These are phyloP conservation scores for Trichoplusia ni DNA, from an alignment of 1,140 invertebrate genomes.

Conservation along the genomic window DNA sequence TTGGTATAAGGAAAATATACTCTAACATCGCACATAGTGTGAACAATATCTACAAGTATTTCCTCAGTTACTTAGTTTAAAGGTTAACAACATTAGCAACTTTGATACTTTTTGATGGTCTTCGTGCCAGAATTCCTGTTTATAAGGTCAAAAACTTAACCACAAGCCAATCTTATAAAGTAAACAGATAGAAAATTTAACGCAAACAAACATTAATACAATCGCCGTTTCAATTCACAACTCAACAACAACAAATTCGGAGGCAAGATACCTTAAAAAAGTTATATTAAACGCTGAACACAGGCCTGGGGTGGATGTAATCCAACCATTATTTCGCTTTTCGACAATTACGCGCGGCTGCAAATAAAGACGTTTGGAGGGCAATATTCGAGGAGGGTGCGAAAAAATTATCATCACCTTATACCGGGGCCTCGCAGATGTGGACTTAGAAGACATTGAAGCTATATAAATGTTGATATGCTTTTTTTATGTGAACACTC, in stretches of 20 bases:
- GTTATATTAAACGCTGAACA: conserved; percentile 21
- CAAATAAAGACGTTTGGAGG: conserved; percentile 53
- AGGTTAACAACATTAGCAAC: too few species aligned
- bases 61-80: too few species aligned
- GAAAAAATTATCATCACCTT: conserved; percentile 70
- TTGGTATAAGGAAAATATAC: too few species aligned
- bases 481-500: too few species aligned
- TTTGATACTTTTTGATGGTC: too few species aligned
- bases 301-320: conserved; percentile 29
- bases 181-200: not conserved
- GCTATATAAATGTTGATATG: too few species aligned
- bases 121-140: too few species aligned
- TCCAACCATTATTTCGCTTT: conserved; percentile 42
- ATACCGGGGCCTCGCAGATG: conserved; percentile 18
- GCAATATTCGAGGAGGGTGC: conserved; percentile 48
- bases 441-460: not conserved
- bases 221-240: conserved; percentile 22
- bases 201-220: not conserved
- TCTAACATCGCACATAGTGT: too few species aligned
- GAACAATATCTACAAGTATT: too few species aligned
- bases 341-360: conserved; percentile 43
- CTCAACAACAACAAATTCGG: conserved; percentile 12
- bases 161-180: not conserved
- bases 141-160: too few species aligned
- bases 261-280: conserved; percentile 27